These are phyloP conservation scores for Heliconius hermathena DNA, from an alignment of 1,140 invertebrate species.

Conservation along the genomic window DNA sequence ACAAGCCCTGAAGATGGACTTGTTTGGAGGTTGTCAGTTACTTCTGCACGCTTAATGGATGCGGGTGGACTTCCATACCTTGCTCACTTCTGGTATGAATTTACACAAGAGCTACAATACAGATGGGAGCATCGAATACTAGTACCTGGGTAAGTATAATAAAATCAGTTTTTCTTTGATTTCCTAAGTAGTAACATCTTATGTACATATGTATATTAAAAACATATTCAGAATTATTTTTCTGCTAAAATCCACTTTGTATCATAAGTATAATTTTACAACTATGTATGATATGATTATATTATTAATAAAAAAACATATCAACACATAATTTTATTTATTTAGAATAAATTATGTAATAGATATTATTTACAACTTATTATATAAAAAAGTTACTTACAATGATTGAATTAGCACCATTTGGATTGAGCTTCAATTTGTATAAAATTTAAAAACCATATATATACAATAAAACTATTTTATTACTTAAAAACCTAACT, in stretches of 20 bases:
- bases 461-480: background rate
- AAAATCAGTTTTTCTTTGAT: constrained; percentile 1
- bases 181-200: no score
- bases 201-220: no score
- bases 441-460: background rate
- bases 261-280: no score
- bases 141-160: constrained; percentile 95
- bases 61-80: constrained; percentile 90
- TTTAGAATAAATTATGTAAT: constrained; percentile 18
- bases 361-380: constrained; percentile 30
- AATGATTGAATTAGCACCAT: constrained; percentile 59
- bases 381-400: constrained; percentile 12
- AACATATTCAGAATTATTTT: no score
- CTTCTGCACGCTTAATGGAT: constrained; percentile 89
- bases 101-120: constrained; percentile 93
- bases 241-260: no score
- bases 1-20: constrained; percentile 90
- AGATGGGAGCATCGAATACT: constrained; percentile 92
- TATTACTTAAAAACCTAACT: background rate
- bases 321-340: background rate
- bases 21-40: constrained; percentile 91
- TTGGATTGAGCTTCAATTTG: constrained; percentile 59
- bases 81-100: constrained; percentile 96
- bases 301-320: background rate
- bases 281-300: background rate